These are phyloP conservation scores for Crotalus horridus DNA, from an alignment of 2,113 vertebrate species.

Conservation along the genomic window DNA sequence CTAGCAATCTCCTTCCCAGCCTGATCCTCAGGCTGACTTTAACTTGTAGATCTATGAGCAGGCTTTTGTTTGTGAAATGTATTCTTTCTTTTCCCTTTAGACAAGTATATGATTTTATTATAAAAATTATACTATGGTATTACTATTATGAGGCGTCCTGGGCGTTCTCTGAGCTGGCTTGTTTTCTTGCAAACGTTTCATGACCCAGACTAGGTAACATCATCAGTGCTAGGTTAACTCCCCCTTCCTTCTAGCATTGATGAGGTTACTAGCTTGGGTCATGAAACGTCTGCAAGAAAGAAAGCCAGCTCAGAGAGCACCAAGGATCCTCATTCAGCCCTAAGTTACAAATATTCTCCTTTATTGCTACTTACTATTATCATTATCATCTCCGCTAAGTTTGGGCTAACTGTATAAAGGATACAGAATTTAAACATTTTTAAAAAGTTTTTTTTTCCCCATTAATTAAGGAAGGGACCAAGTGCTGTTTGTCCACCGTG, in stretches of 20 bases:
- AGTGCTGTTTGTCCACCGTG: not conserved
- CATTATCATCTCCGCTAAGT: not conserved
- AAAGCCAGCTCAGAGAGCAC: not conserved
- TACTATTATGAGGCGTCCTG: not conserved
- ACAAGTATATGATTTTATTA: not conserved
- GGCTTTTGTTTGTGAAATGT: not conserved
- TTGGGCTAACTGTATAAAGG: not conserved
- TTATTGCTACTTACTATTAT: not conserved
- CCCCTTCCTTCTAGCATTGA: not conserved
- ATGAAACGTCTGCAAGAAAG: not conserved
- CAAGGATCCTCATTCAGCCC: not conserved
- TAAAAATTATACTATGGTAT: not conserved
- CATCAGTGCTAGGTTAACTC: not conserved
- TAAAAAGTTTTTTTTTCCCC: accelerated
- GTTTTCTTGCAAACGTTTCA: not conserved
- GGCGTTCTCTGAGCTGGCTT: not conserved
- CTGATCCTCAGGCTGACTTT: not conserved
- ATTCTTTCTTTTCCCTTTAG: not conserved
- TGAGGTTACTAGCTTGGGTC: not conserved
- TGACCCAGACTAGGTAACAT: not conserved
- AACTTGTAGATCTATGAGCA: not conserved
- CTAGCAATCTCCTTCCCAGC: not conserved
- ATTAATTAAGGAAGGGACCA: not conserved
- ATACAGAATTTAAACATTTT: not conserved
- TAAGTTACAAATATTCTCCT: not conserved